These are phyloP conservation scores for Brachypterus glaber DNA, from an alignment of 2,888 invertebrate genomes.

Conservation along the genomic window DNA sequence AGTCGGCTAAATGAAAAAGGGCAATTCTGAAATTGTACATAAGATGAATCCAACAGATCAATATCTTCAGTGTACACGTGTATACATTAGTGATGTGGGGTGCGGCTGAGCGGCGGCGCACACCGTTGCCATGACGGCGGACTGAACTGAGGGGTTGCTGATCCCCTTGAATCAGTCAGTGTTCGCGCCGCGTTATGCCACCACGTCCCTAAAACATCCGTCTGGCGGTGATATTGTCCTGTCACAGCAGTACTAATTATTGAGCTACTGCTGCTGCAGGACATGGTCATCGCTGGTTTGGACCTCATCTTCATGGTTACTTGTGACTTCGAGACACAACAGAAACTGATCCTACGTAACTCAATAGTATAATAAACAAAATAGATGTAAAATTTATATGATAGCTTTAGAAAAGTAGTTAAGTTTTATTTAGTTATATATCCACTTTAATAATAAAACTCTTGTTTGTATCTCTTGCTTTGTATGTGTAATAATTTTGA, in stretches of 20 bases:
- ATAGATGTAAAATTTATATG: too few relatives aligned
- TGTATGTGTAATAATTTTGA: too few relatives aligned
- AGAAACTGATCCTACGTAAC: too few relatives aligned
- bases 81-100: slow-evolving; percentile 42
- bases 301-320: too few relatives aligned
- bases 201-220: slow-evolving; percentile 27
- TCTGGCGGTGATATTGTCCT: slow-evolving; percentile 87
- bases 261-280: slow-evolving; percentile 84
- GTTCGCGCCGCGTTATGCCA: slow-evolving; percentile 41
- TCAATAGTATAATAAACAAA: too few relatives aligned
- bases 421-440: too few relatives aligned
- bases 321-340: too few relatives aligned
- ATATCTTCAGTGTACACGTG: slow-evolving; percentile 35
- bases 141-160: slow-evolving; percentile 32
- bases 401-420: too few relatives aligned
- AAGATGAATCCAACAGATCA: slow-evolving; percentile 23
- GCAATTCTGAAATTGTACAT: background rate
- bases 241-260: slow-evolving; percentile 88
- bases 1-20: background rate
- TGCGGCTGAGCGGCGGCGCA: slow-evolving; percentile 40
- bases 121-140: slow-evolving; percentile 40
- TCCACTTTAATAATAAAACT: too few relatives aligned
- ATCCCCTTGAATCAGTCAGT: slow-evolving; percentile 46
- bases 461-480: too few relatives aligned
- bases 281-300: slow-evolving; percentile 62